Conservation (phyloP, 2,888 invertebrate genomes). For the Notodonta dromedarius region DNA sequence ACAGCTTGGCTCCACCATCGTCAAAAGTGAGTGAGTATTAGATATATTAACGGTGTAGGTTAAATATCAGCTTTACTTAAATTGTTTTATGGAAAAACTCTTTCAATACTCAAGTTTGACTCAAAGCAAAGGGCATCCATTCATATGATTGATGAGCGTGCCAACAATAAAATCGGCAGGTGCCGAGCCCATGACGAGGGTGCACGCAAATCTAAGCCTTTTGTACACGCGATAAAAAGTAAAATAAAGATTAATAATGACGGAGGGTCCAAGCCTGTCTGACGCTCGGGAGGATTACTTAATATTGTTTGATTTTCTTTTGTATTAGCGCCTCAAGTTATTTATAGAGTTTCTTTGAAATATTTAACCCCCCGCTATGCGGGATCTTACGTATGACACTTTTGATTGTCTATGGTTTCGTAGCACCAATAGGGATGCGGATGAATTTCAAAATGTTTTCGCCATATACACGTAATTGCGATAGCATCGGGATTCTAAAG, state of each 20-base stretch:
- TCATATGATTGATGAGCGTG: slow-evolving; percentile 28
- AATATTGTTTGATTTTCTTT: background rate
- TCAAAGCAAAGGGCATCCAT: slow-evolving; percentile 14
- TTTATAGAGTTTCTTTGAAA: too few species aligned
- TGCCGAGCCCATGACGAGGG: slow-evolving; percentile 27
- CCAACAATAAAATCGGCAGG: slow-evolving; percentile 28
- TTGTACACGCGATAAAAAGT: slow-evolving; percentile 19
- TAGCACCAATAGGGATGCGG: too few species aligned
- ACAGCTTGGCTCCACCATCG: too few species aligned
- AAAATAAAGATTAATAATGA: slow-evolving; percentile 22
- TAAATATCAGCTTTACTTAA: background rate
- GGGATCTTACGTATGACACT: too few species aligned
- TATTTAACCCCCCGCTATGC: too few species aligned
- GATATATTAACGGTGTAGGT: too few species aligned
- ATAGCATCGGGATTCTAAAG: too few species aligned
- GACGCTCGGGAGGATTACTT: background rate
- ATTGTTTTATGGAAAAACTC: background rate
- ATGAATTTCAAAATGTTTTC: too few species aligned
- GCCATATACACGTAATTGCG: too few species aligned
- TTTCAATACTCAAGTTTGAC: slow-evolving; percentile 7
- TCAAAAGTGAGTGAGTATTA: too few species aligned
- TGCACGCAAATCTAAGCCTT: slow-evolving; percentile 23
- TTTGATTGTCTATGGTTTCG: too few species aligned
- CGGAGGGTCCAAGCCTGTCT: slow-evolving; percentile 2
- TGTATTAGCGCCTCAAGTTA: background rate